Conservation (phyloP, 2,888 invertebrate species). For the Tethea ocularis region DNA sequence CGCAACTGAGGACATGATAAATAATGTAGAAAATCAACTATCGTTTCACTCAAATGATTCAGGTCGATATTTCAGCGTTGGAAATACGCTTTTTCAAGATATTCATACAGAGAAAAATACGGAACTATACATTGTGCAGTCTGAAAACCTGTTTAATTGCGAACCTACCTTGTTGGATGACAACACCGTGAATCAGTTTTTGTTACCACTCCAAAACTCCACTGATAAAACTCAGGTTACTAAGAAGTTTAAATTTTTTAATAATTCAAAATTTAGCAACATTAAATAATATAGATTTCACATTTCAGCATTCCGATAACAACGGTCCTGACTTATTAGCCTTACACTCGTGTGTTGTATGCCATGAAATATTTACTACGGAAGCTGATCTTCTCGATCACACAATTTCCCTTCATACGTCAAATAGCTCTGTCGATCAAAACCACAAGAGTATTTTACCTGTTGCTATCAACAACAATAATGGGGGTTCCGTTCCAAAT, state of each 20-base stretch:
- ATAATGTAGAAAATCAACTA: constrained; percentile 54
- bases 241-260: background rate
- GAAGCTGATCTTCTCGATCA: constrained; percentile 74
- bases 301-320: constrained; percentile 48
- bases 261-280: background rate
- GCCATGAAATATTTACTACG: constrained; percentile 75
- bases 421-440: constrained; percentile 39
- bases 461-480: background rate
- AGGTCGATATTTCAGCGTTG: constrained; percentile 60
- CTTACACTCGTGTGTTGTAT: constrained; percentile 71
- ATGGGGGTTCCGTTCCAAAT: background rate
- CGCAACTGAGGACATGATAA: constrained; percentile 45
- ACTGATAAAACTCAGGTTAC: constrained; percentile 48
- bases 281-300: constrained; percentile 7
- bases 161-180: constrained; percentile 72
- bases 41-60: constrained; percentile 62
- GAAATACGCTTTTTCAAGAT: constrained; percentile 42
- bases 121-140: constrained; percentile 54
- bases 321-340: constrained; percentile 66
- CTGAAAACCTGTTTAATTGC: constrained; percentile 63
- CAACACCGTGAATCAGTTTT: constrained; percentile 73
- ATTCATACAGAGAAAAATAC: constrained; percentile 38
- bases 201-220: constrained; percentile 62
- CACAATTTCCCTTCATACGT: constrained; percentile 69
- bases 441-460: constrained; percentile 13